Conservation (phyloP, 2,888 invertebrate genomes). For the Parasteatoda lunata region DNA sequence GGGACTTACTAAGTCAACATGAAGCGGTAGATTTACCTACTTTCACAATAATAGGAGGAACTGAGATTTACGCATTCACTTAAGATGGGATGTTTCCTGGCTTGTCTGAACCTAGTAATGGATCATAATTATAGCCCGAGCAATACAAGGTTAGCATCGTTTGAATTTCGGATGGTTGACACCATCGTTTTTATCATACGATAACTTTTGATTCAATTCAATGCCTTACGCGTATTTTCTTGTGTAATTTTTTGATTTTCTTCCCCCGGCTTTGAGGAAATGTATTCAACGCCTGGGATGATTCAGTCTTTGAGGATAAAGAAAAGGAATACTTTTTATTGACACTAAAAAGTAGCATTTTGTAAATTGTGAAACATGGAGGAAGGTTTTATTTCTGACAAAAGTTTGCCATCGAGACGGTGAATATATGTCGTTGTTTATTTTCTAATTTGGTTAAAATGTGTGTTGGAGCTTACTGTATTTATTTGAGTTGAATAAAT, state of each 20-base stretch:
- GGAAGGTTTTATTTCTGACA: too few species aligned
- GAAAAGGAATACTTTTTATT: too few species aligned
- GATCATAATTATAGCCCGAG: conserved; percentile 60
- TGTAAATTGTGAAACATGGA: too few species aligned
- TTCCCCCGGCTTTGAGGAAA: not conserved
- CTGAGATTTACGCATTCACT: conserved; percentile 64
- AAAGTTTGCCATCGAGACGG: too few species aligned
- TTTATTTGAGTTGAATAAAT: too few species aligned
- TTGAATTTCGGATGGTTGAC: not conserved
- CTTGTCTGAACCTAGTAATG: conserved; percentile 54
- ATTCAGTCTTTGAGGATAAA: too few species aligned
- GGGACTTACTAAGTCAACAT: conserved; percentile 44
- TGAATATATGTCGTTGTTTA: too few species aligned
- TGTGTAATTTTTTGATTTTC: conserved; percentile 8
- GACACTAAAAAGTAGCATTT: too few species aligned
- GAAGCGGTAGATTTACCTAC: conserved; percentile 47
- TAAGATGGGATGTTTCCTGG: conserved; percentile 24
- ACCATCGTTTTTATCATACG: not conserved
- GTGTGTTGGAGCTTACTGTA: too few species aligned
- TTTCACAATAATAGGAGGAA: conserved; percentile 55
- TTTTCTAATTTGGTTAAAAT: too few species aligned
- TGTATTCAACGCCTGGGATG: too few species aligned
- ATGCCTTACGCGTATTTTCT: conserved; percentile 12
- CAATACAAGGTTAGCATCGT: conserved; percentile 28
- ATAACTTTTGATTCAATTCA: conserved; percentile 15